Evolutionary conservation across 2,113 vertebrate genomes (phyloP), one percentile per base, ranked within the genome.

Genomic region (Orycteropus afer): DNA sequence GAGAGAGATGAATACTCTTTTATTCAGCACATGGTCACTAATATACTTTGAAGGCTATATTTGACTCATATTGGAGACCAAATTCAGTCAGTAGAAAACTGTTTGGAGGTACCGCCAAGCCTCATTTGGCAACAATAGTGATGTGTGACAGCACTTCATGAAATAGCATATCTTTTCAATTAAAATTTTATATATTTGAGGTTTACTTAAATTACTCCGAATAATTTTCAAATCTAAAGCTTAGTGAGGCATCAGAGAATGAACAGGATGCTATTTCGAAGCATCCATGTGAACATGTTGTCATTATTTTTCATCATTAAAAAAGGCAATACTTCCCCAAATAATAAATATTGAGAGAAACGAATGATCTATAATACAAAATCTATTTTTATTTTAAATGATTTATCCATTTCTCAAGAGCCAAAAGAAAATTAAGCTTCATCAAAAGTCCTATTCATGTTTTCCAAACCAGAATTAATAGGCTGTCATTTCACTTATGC

Each of bases 391-490:
- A 97, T 98, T 98, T 98, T 96, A 96, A 97, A 97, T 97, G 59
- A 90, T 93, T 98, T 97, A 96, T 94, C 95, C 91, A 93, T 92
- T 97, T 95, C 77, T 98, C 96, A 98, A 97, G 53, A 98, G 83
- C 42, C 84, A 97, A 95, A 97, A 96, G 92, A 97, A 98, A 98
- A 98, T 98, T 97, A 98, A 98, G 91, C 79, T 98, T 97, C 94
- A 97, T 98, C 96, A 95, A 98, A 98, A 97, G 88, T 92, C 92
- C 87, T 97, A 97, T 97, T 98, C 88, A 93, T 86, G 95, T 65
- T 97, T 98, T 98, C 96, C 96, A 98, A 98, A 97, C 65, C 94
- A 74, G 95, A 98, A 98, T 98, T 97, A 98, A 98, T 98, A 98
- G 84, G 80, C 95, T 98, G 97, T 98, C 98, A 98, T 98, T 98